Evolutionary conservation across 1,140 invertebrate species (phyloP).

Genomic region (Temnothorax nylanderi): DNA sequence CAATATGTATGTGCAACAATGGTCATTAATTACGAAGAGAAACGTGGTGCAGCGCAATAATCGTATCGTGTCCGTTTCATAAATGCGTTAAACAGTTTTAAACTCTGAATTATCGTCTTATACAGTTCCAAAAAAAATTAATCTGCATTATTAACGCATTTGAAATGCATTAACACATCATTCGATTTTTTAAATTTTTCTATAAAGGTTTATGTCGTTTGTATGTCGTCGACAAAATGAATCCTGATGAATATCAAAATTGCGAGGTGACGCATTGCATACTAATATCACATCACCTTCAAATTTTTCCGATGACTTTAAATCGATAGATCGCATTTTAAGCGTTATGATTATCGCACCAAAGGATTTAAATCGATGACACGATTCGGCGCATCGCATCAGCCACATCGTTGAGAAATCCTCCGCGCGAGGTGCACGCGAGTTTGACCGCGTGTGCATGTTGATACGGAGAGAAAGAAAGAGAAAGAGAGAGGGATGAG

Average conservation of each 20-base stretch:
- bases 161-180: background rate
- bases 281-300: background rate
- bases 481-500: background rate
- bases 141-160: background rate
- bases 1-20: slow-evolving; percentile 41
- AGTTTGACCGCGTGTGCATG: slow-evolving; percentile 13
- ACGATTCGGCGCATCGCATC: slow-evolving; percentile 25
- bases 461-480: background rate
- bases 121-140: background rate
- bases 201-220: background rate
- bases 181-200: background rate
- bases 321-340: slow-evolving; percentile 61
- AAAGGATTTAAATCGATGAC: slow-evolving; percentile 51
- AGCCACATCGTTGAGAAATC: slow-evolving; percentile 23
- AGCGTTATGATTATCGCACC: slow-evolving; percentile 48
- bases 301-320: slow-evolving; percentile 24
- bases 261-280: no score
- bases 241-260: background rate
- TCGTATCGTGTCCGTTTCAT: background rate
- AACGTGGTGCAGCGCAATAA: background rate
- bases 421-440: slow-evolving; percentile 25
- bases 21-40: slow-evolving; percentile 46
- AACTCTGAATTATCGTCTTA: background rate
- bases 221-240: background rate
- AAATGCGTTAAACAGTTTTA: background rate